Percentiles rank a stretch among this genome's conserved stretches.
Evolutionary conservation across 2,888 invertebrate genomes (phyloP).

Genomic region (Osmoderma eremita): DNA sequence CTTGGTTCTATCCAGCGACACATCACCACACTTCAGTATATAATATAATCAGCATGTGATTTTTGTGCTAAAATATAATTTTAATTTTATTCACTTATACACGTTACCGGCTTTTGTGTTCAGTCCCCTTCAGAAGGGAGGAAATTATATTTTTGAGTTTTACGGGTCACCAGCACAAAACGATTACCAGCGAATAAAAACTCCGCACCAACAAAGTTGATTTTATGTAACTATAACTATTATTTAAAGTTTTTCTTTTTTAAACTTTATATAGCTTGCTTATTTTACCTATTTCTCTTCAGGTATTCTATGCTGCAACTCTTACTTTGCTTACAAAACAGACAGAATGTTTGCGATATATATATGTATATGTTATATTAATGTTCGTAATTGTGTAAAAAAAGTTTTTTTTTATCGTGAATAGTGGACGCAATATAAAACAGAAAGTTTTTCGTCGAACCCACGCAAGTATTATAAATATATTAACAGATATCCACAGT

Average conservation of each 20-base stretch:
- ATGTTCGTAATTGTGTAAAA: not conserved
- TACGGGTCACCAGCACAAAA: conserved; percentile 16
- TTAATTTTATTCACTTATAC: conserved; percentile 34
- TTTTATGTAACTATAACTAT: conserved; percentile 35
- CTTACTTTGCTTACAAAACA: not conserved
- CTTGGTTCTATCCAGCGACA: not conserved
- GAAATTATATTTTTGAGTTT: conserved; percentile 37
- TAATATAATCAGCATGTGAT: conserved; percentile 51
- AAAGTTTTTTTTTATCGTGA: conserved; percentile 19
- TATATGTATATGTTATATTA: not conserved
- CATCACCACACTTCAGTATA: conserved; percentile 39
- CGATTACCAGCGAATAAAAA: conserved; percentile 23
- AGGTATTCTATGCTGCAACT: conserved; percentile 5
- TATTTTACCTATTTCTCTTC: conserved; percentile 6
- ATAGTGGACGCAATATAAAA: not conserved
- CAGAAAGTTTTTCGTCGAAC: not conserved
- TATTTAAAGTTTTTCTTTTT: conserved; percentile 20
- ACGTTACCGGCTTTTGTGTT: conserved; percentile 44
- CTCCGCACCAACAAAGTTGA: conserved; percentile 30
- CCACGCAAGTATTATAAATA: conserved; percentile 22
- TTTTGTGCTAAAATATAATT: conserved; percentile 44
- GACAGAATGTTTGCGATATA: not conserved
- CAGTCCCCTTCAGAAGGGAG: conserved; percentile 43
- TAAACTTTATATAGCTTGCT: conserved; percentile 11
- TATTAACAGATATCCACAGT: conserved; percentile 11